Evolutionary conservation across 1,140 invertebrate genomes (phyloP), one percentile per base, ranked within the genome.

Genomic region (Calliphora vicina): DNA sequence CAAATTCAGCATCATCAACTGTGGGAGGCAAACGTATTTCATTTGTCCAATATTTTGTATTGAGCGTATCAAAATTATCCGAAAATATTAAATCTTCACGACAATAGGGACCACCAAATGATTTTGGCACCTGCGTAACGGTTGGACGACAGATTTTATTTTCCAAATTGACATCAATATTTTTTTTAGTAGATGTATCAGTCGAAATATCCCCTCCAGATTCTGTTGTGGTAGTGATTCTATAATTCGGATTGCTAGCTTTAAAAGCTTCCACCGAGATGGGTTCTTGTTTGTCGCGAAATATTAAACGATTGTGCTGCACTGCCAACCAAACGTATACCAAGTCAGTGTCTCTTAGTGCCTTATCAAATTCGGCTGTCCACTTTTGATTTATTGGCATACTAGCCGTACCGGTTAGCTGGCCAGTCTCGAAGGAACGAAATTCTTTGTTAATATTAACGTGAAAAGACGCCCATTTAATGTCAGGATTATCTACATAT

Each of bases 371-470:
- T 25, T 87, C 86, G 74, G 74, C 57, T 6, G 72, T 81, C 88
- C 88, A 89, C 12, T 57, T 83, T 45, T 86, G 83, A 67, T 88
- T 20, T 45, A 83, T 26, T 2, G 87, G 72, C 6, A 84, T 26
- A 8, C 83, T 80, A 6, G 88, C 71, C 27, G 85, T 83, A 12
- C 81, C 84, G 15, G 81, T 86, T 12, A 72, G 88, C 20, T 89
- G 85, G 2, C 88, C 88, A 82, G 86, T 84, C 27, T 85, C 86
- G 23, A 88, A 88, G 12, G 84, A 83, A 8, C 85, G 86, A 67
- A 89, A 88, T 20, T 85, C 87, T 26, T 85, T 87, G 82, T 89
- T 89, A 43, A 86, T 85, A 84, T 89, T 89, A 6, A 87, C 85
- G 87, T 89, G 87, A 35, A 88, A 89, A 6, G 88, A 86, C 17